A percentile compares a stretch with the other conserved stretches of the same genome.
phyloP scores from a whole-genome alignment of 1,140 invertebrate genomes.

The Bilobella aurantiaca region DNA sequence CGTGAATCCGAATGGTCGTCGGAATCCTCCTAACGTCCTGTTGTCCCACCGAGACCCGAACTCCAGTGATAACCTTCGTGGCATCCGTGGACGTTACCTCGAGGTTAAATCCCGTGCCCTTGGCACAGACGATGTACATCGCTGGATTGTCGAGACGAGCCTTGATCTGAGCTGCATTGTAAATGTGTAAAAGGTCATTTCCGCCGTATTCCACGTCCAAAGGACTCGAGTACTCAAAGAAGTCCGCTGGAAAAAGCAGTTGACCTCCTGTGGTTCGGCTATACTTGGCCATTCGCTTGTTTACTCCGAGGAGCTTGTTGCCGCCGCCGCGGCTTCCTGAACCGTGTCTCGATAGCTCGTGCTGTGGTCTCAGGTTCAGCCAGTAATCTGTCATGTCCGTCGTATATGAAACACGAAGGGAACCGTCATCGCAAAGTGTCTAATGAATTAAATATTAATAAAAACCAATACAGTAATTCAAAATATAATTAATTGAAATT shows the following conservation, averaged over 20 bases:
- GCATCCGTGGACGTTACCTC: conserved; percentile 81
- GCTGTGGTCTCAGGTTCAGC: conserved; percentile 63
- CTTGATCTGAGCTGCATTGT: conserved; percentile 89
- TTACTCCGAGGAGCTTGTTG: not conserved
- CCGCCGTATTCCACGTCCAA: conserved; percentile 93
- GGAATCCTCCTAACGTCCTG: conserved; percentile 77
- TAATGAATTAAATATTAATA: not conserved
- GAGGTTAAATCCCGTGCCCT: conserved; percentile 74
- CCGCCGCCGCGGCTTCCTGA: conserved; percentile 14
- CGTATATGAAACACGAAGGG: conserved; percentile 65
- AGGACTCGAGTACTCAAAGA: conserved; percentile 86
- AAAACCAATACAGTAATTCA: not conserved
- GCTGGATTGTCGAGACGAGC: conserved; percentile 74
- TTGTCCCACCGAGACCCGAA: conserved; percentile 67
- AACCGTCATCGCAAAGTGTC: conserved; percentile 90
- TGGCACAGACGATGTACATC: conserved; percentile 79
- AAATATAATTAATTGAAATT: no score
- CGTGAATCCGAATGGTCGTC: conserved; percentile 71
- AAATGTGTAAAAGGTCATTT: conserved; percentile 88
- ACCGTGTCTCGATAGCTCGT: conserved; percentile 10
- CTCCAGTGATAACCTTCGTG: conserved; percentile 71
- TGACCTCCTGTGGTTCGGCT: conserved; percentile 37
- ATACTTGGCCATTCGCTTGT: conserved; percentile 21
- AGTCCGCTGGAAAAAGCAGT: conserved; percentile 79
- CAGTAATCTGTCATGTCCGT: conserved; percentile 51